Evolutionary conservation across 1,140 invertebrate genomes (phyloP).

Genomic region (Drosophila triauraria): DNA sequence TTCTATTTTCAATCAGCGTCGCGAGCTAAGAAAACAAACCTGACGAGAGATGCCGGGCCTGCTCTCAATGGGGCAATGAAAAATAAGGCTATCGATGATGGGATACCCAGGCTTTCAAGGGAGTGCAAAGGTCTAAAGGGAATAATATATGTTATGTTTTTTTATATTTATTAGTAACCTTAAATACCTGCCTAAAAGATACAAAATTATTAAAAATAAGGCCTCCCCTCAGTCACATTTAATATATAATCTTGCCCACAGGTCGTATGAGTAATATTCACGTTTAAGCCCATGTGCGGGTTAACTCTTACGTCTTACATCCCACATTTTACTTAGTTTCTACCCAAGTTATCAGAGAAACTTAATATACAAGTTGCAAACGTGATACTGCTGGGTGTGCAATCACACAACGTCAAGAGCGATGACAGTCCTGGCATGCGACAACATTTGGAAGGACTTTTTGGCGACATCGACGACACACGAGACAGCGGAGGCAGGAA

Average conservation of each 20-base stretch:
- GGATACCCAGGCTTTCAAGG: slow-evolving; percentile 8
- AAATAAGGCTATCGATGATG: background rate
- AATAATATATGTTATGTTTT: too few species aligned
- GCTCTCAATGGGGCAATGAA: slow-evolving; percentile 3
- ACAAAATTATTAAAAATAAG: too few species aligned
- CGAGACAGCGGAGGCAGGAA: slow-evolving; percentile 12
- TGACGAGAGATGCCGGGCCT: slow-evolving; percentile 50
- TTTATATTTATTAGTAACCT: too few species aligned
- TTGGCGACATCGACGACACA: slow-evolving; percentile 70
- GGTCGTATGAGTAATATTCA: slow-evolving; percentile 2
- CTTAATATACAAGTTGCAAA: slow-evolving; percentile 2
- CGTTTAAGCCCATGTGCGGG: background rate
- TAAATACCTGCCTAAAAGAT: too few species aligned
- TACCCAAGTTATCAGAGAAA: background rate
- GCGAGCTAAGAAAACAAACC: slow-evolving; percentile 53
- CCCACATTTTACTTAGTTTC: background rate
- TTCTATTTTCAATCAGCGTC: slow-evolving; percentile 77
- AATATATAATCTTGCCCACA: background rate
- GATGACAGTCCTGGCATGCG: slow-evolving; percentile 55
- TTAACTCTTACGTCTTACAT: too few species aligned
- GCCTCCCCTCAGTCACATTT: background rate
- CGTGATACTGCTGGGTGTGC: slow-evolving; percentile 10
- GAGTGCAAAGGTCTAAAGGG: too few species aligned
- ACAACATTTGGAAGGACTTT: slow-evolving; percentile 27
- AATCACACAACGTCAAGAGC: slow-evolving; percentile 21